Evolutionary conservation across 2,888 invertebrate species (phyloP), one percentile per base, ranked within the genome.

Genomic region (Athetis lepigone): DNA sequence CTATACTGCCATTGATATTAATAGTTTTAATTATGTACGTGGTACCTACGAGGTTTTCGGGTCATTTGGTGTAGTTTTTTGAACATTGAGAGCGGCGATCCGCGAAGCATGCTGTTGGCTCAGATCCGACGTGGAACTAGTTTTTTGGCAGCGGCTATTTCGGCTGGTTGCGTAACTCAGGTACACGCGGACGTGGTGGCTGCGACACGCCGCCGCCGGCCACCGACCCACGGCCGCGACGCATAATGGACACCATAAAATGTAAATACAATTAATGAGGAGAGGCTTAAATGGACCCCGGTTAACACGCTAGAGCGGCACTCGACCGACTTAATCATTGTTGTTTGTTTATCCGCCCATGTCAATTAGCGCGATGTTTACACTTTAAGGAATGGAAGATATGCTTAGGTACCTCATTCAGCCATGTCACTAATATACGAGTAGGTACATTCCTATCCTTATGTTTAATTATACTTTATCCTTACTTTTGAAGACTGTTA

Each of bases 91-190:
- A 59, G 59, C 61, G 68, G 58, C 42, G 58, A 54, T 67, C 43
- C 39, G 43, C 47, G 39, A 61, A 58, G 66, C 57, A 65, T 76
- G 69, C 73, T 77, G 75, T 81, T 85, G 86, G 85, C 85, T 85
- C 77, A 51, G 81, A 82, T 87, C 89, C 87, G 89, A 88, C 89
- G 87, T 91, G 88, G 87, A 90, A 90, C 92, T 91, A 90, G 92
- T 93, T 93, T 94, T 92, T 93, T 92, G 88, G 90, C 92, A 88
- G 83, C 86, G 82, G 85, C 86, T 90, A 91, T 92, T 91, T 89
- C 79, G 84, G 85, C 81, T 81, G 89, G 87, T 94, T 94, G 88
- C 91, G 92, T 89, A 94, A 94, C 83, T 60, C 85, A 87, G 88
- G 87, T 88, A 88, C 87, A 75, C 81, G 67, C 70, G 70, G 75